Base-by-base conservation (phyloP, 2,888 invertebrate species). In the Eupsilia transversa region DNA sequence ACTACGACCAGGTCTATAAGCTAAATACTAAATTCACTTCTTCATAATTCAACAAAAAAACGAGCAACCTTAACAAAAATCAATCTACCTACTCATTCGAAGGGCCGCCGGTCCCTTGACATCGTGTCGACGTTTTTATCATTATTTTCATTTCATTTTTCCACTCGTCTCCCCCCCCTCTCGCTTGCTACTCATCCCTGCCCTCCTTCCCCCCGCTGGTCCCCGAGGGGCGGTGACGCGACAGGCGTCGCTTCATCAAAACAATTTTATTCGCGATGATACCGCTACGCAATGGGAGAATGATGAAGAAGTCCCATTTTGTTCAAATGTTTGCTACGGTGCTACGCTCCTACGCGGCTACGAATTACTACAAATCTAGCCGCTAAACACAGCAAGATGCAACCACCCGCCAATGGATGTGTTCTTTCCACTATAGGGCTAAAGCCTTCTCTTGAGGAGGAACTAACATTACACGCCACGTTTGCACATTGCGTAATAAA, bases 121-220 rank as follows among this genome's bases (percentile, higher is more conserved):
- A 81, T 77, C 82, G 86, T 88, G 91, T 89, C 90, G 90, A 89
- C 91, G 89, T 90, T 92, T 92, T 92, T 92, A 92, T 91, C 92
- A 93, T 94, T 93, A 93, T 93, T 93, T 91, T 90, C 92, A 92
- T 94, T 93, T 92, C 91, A 90, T 91, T 90, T 91, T 89, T 87
- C 87, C 82, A 83, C 79, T 80, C 84, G 85, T 88, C 85, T 76
- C 72, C 43, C 79, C 74, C 82, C 76, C 72, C 63, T 20, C 43
- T 27, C 72, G 77, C 82, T 82, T 86, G 85, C 75, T 70, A 33
- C 80, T 73, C 73, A 49, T 54, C 33, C 41, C 30, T 57, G 64
- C 66, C 77, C 77, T 65, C 61, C 69, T 41, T 73, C 60, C 67
- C 75, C 63, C 52, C 54, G 46, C 60, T 12, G 70, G 82, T 88